These are phyloP conservation scores for Thomomys bottae DNA, from an alignment of 2,113 vertebrate species.

Conservation along the genomic window DNA sequence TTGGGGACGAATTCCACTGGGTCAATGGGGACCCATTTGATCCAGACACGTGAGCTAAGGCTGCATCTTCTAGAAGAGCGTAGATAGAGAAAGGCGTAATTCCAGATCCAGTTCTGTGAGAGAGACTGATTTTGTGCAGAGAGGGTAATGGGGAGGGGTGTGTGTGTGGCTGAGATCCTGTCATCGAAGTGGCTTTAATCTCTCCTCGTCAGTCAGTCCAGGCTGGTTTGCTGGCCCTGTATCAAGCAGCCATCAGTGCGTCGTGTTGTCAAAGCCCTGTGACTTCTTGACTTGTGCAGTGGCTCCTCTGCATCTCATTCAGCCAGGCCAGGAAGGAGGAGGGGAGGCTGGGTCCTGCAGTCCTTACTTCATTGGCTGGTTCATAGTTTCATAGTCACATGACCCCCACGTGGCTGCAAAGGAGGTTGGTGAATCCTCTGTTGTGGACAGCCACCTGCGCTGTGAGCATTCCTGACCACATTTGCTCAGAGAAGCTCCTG, in stretches of 20 bases:
- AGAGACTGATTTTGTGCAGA: not conserved
- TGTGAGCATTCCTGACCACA: fast-evolving
- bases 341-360: not conserved
- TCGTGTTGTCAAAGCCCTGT: fast-evolving
- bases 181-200: not conserved
- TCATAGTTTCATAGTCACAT: not conserved
- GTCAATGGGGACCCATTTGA: constrained; percentile 78
- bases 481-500: too few relatives aligned
- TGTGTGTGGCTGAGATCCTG: not conserved
- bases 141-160: not conserved
- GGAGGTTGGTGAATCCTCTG: not conserved
- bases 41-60: constrained; percentile 73
- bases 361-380: not conserved
- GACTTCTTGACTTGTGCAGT: fast-evolving
- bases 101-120: fast-evolving
- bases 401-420: not conserved
- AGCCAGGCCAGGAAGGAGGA: not conserved
- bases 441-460: fast-evolving
- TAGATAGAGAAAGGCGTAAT: not conserved
- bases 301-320: not conserved
- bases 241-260: fast-evolving
- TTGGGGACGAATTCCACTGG: constrained; percentile 80
- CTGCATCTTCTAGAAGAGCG: constrained; percentile 16
- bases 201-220: not conserved
- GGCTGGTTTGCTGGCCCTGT: not conserved